These are phyloP conservation scores for Coendou prehensilis DNA, from an alignment of 2,797 vertebrate species.

Conservation along the genomic window DNA sequence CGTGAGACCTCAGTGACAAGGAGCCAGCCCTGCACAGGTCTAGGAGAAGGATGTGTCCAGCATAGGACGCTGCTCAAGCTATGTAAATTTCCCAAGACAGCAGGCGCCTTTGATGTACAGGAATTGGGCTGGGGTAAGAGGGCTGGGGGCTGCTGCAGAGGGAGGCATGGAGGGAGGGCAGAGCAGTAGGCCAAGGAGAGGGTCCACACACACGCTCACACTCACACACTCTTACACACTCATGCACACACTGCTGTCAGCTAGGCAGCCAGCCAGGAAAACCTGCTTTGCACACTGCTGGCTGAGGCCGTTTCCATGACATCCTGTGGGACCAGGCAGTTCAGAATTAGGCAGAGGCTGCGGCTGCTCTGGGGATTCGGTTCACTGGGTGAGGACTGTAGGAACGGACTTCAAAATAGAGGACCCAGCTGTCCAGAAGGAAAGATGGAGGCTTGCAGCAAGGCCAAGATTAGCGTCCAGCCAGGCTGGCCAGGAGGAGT, in stretches of 20 bases:
- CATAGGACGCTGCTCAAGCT: background rate
- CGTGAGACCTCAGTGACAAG: background rate
- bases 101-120: background rate
- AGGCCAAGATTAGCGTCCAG: constrained; percentile 64
- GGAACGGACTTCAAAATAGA: constrained; percentile 84
- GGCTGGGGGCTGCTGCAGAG: background rate
- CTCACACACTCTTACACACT: background rate
- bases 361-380: constrained; percentile 59
- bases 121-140: background rate
- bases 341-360: background rate
- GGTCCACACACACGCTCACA: background rate
- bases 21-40: background rate
- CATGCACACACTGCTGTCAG: background rate
- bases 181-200: background rate
- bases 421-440: constrained; percentile 79
- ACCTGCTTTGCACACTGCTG: background rate
- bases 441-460: constrained; percentile 87
- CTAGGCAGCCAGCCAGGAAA: background rate
- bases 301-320: background rate
- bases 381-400: constrained; percentile 81
- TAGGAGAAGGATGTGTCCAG: background rate
- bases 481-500: background rate
- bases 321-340: background rate
- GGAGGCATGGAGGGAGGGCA: no score
- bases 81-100: background rate